Base-by-base conservation (phyloP, 92 coral and sea anemone genomes). In the Umimayanthus chanpuru region DNA sequence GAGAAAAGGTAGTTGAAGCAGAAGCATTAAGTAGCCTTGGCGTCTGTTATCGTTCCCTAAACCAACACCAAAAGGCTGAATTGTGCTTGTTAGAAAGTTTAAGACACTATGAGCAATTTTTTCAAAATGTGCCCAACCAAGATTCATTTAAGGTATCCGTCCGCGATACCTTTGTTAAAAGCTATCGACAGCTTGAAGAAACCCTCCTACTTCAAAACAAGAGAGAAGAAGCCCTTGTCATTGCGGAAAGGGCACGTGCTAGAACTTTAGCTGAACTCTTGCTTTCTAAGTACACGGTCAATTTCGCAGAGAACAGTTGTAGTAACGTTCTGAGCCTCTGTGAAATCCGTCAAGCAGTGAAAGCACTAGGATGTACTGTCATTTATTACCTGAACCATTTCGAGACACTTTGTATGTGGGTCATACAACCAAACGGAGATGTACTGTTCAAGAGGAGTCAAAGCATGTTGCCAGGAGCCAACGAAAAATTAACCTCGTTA, bases 141-240 rank as follows among this genome's bases (percentile, higher is more conserved):
- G 85, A 81, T 11, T 18, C 44, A 30, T 81, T 30, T n/a, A 81
- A 81, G 43, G 43, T 40, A 55, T 81, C 85, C 21, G 18, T 81
- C 43, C 44, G 85, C 23, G 85, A 81, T 21, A 81, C 12, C 8
- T 81, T 81, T 29, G 1, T 9, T 26, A 9, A 5, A 3, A 9
- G 39, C 5, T 58, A 81, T n/a, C 18, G 14, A 18, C 1, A 18
- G 25, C 74, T 81, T 15, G 36, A 21, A 25, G 2, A 30, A 28
- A 16, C 85, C 4, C 85, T 41, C 15, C 7, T 77, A 2, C 1
- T 5, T 20, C 53, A 40, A 77, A 2, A 43, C 32, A 77, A 43
- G 0, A 41, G 32, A 12, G 32, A 41, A 5, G 58, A 77, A 44
- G 81, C 58, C 32, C 29, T 77, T 6, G 61, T 77, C 16, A 28